Evolutionary conservation across 1,140 invertebrate species (phyloP).

Genomic region (Papilio xuthus): DNA sequence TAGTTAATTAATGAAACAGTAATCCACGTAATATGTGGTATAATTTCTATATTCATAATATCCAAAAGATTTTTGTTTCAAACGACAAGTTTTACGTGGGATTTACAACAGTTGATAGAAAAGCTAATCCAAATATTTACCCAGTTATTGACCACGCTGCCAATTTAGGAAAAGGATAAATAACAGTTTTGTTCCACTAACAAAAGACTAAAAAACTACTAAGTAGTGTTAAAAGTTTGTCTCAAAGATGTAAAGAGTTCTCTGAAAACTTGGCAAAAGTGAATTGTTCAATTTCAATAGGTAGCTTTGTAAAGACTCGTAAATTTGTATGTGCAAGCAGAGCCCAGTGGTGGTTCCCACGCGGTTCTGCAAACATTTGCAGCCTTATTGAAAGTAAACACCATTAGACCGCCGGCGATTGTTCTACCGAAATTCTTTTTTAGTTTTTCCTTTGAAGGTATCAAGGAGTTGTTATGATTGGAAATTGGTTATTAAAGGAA

Average conservation of each 20-base stretch:
- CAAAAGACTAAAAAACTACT: too few species aligned
- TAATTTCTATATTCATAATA: too few species aligned
- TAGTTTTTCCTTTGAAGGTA: constrained; percentile 9
- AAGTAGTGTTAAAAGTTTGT: too few species aligned
- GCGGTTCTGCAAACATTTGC: constrained; percentile 48
- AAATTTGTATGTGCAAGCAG: neutral
- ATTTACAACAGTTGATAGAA: neutral
- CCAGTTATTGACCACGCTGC: neutral
- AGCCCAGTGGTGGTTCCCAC: constrained; percentile 29
- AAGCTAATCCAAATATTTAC: too few species aligned
- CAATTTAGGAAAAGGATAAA: neutral
- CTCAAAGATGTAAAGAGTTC: neutral
- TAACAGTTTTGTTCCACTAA: too few species aligned
- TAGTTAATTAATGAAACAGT: too few species aligned
- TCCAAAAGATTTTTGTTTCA: too few species aligned
- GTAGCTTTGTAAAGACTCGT: neutral
- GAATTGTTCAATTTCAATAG: neutral
- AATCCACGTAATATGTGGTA: too few species aligned
- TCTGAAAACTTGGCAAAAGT: neutral
- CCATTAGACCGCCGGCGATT: constrained; percentile 50
- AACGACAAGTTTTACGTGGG: neutral
- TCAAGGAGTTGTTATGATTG: constrained; percentile 27
- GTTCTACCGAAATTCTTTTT: constrained; percentile 37
- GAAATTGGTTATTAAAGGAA: constrained; percentile 10
- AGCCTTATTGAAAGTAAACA: constrained; percentile 62